phyloP scores from a whole-genome alignment of 1,140 invertebrate genomes.

The Panonychus citri region DNA sequence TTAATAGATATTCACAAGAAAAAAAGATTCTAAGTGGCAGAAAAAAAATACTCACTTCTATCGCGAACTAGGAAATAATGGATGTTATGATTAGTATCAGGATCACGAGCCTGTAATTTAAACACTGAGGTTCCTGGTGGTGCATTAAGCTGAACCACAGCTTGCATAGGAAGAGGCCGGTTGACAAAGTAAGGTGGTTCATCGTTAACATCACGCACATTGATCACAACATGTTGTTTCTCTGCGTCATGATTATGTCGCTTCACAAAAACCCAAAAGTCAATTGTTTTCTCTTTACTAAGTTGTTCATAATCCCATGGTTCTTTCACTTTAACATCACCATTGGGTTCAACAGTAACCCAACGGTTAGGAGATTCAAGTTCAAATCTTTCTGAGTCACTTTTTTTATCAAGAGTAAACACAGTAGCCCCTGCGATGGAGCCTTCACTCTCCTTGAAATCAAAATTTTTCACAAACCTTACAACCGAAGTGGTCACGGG shows the following conservation, averaged over 20 bases:
- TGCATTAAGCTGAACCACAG: constrained; percentile 77
- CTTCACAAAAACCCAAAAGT: constrained; percentile 52
- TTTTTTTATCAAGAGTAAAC: constrained; percentile 67
- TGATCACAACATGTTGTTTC: constrained; percentile 79
- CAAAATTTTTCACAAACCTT: constrained; percentile 54
- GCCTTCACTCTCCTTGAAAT: constrained; percentile 72
- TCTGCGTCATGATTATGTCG: constrained; percentile 42
- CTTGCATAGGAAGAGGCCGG: constrained; percentile 73
- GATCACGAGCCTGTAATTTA: constrained; percentile 76
- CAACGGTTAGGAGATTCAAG: constrained; percentile 58
- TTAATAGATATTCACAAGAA: background rate
- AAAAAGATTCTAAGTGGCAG: constrained; percentile 1
- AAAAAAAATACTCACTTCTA: constrained; percentile 31
- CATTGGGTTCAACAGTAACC: constrained; percentile 73
- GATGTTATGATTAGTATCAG: constrained; percentile 79
- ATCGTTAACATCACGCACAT: constrained; percentile 85
- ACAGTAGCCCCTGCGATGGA: constrained; percentile 61
- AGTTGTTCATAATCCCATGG: constrained; percentile 90
- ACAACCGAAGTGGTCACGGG: no score
- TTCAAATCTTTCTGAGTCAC: constrained; percentile 69
- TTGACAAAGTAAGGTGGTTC: constrained; percentile 86
- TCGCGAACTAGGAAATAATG: constrained; percentile 84
- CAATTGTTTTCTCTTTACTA: constrained; percentile 81
- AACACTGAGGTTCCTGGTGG: constrained; percentile 84
- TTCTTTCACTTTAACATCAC: constrained; percentile 72